phyloP scores from a whole-genome alignment of 53 echinoderm and acorn worm genomes.

The Holothuria scabra region DNA sequence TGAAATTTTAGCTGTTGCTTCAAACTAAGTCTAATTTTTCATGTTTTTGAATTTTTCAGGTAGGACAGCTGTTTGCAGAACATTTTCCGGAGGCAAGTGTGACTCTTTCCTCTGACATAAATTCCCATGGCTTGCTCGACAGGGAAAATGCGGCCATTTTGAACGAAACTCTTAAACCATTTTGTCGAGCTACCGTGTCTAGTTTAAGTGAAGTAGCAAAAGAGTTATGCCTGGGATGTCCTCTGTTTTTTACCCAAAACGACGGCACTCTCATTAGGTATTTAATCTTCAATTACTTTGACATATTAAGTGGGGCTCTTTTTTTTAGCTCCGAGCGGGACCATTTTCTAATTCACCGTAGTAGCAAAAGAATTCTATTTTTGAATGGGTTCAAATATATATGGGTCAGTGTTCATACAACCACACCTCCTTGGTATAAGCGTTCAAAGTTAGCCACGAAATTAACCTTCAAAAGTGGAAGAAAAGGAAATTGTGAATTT shows the following conservation, averaged over 20 bases:
- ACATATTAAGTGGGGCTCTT: too few relatives aligned
- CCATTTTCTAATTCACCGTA: too few relatives aligned
- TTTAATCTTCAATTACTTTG: too few relatives aligned
- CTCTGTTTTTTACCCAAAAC: constrained; percentile 91
- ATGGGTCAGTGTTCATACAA: too few relatives aligned
- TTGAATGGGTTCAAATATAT: too few relatives aligned
- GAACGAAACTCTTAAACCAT: constrained; percentile 83
- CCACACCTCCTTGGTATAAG: too few relatives aligned
- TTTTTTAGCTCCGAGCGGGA: too few relatives aligned
- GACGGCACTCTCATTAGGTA: constrained; percentile 93
- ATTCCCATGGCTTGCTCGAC: constrained; percentile 82
- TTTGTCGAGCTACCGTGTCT: constrained; percentile 72
- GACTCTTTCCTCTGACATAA: constrained; percentile 76
- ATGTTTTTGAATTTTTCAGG: constrained; percentile 48
- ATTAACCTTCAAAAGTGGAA: too few relatives aligned
- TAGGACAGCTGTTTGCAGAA: constrained; percentile 56
- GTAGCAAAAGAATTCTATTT: too few relatives aligned
- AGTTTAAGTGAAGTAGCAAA: constrained; percentile 64
- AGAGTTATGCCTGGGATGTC: constrained; percentile 75
- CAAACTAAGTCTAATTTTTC: not conserved
- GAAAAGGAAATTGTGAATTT: too few relatives aligned
- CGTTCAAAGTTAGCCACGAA: too few relatives aligned
- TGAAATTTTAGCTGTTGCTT: too few relatives aligned
- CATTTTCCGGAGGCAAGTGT: constrained; percentile 69
- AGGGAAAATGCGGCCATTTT: constrained; percentile 91